Evolutionary conservation across 2,888 invertebrate species (phyloP).

Genomic region (Campoplex nolae): DNA sequence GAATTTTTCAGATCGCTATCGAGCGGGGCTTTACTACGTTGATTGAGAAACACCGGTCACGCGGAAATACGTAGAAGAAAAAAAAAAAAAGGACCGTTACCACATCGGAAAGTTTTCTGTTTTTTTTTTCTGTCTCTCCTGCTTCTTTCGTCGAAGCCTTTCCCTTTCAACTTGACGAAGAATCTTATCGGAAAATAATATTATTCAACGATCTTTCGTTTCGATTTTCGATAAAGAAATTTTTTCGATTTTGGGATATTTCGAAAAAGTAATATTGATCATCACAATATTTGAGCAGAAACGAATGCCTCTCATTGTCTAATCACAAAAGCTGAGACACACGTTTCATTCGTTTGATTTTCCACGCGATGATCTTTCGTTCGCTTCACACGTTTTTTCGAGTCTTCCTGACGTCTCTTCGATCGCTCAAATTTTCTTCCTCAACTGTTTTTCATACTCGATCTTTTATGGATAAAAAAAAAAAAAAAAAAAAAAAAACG

Average conservation of each 20-base stretch:
- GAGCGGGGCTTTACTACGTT: slow-evolving; percentile 1
- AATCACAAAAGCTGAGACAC: neutral
- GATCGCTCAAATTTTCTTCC: neutral
- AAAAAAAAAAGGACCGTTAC: neutral
- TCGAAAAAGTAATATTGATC: neutral
- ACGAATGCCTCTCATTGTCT: neutral
- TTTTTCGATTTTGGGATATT: neutral
- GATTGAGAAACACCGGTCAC: neutral
- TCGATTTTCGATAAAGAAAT: neutral
- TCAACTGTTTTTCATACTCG: neutral
- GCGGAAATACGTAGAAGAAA: neutral
- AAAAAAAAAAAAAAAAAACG: neutral
- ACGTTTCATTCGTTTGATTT: too few species aligned
- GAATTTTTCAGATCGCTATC: slow-evolving; percentile 2
- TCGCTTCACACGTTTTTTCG: neutral
- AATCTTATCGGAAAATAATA: neutral
- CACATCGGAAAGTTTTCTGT: neutral
- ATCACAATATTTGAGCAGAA: neutral
- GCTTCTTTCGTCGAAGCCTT: neutral
- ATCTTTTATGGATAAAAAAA: neutral
- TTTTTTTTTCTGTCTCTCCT: neutral
- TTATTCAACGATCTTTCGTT: neutral
- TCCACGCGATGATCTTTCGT: too few species aligned
- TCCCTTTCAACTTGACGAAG: neutral
- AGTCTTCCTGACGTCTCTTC: neutral